A percentile compares a stretch with the other conserved stretches of the same genome.
These are phyloP conservation scores for Calonectris borealis DNA, from an alignment of 2,113 vertebrate genomes.

Conservation along the genomic window DNA sequence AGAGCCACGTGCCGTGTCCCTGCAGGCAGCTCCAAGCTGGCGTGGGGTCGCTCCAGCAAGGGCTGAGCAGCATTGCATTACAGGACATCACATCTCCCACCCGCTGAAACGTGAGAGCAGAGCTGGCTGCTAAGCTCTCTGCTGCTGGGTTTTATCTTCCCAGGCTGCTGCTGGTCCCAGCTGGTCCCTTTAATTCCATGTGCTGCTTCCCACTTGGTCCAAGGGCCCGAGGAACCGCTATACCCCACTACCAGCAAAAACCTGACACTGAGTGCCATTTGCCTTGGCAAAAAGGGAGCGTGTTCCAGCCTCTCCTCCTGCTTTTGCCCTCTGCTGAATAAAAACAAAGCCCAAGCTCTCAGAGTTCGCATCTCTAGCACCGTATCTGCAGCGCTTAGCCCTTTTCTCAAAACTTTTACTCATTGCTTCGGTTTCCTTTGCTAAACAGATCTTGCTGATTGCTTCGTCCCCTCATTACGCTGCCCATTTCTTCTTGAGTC, in stretches of 20 bases:
- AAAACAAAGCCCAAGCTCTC: background rate
- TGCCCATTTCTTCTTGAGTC: background rate
- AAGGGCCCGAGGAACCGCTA: background rate
- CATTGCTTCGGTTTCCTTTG: background rate
- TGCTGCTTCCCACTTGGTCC: background rate
- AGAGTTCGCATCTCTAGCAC: background rate
- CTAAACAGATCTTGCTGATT: background rate
- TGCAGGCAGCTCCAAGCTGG: background rate
- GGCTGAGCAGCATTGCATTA: background rate
- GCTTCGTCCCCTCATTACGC: background rate
- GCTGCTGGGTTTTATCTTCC: background rate
- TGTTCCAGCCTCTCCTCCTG: background rate
- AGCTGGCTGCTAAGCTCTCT: background rate
- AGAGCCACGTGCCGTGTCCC: background rate
- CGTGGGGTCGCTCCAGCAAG: background rate
- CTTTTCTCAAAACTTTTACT: background rate
- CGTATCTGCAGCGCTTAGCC: background rate
- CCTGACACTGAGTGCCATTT: background rate
- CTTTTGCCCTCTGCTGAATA: background rate
- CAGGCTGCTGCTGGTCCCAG: background rate
- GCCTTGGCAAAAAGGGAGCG: background rate
- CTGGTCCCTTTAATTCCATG: background rate
- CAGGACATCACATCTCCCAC: background rate
- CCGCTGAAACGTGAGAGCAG: background rate
- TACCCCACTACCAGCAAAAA: background rate